phyloP scores from a whole-genome alignment of 1,140 invertebrate species.

The Tetramorium simillimum region DNA sequence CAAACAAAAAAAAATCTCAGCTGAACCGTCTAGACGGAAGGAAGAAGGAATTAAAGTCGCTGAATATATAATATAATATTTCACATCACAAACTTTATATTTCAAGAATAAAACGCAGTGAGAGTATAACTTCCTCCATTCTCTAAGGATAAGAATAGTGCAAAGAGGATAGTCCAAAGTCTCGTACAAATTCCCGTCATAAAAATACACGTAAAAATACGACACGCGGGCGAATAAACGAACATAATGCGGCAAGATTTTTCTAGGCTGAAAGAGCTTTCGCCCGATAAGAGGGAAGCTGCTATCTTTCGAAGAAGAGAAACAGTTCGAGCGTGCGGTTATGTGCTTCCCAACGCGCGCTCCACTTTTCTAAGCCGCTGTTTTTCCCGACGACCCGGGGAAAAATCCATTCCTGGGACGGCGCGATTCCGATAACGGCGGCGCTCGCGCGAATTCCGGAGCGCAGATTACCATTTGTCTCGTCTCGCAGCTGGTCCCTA shows the following conservation, averaged over 20 bases:
- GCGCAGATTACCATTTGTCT: background rate
- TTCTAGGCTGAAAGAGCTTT: background rate
- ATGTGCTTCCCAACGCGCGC: background rate
- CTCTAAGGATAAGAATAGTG: background rate
- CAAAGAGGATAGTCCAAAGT: background rate
- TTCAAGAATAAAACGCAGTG: background rate
- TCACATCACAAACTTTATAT: background rate
- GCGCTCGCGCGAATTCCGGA: background rate
- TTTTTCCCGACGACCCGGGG: background rate
- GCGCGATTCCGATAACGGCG: conserved; percentile 2
- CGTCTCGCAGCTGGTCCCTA: background rate
- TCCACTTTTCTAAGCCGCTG: conserved; percentile 21
- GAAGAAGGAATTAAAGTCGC: background rate
- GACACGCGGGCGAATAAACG: background rate
- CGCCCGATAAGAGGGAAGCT: background rate
- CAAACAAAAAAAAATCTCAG: background rate
- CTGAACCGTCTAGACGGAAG: background rate
- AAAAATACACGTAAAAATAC: background rate
- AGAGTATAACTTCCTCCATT: background rate
- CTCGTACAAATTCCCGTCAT: background rate
- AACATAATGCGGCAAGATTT: background rate
- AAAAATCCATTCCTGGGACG: background rate
- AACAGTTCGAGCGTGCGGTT: background rate
- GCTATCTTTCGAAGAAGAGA: conserved; percentile 11
- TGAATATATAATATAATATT: conserved; percentile 12